Evolutionary conservation across 23 tunicate species (phyloP).

Genomic region (Ciona savignyi): DNA sequence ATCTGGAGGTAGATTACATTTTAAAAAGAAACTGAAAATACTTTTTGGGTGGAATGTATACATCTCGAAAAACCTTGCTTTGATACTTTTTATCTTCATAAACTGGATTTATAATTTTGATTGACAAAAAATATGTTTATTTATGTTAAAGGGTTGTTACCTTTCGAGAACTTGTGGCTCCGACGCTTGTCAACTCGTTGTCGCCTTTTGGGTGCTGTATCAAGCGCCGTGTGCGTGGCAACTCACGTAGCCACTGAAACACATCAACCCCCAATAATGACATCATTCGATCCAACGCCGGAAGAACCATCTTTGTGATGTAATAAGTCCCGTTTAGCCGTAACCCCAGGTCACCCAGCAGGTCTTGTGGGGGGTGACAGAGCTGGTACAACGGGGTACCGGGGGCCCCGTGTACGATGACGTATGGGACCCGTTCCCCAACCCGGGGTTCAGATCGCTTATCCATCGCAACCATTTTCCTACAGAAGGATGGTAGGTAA

Average conservation of each 20-base stretch:
- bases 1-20: background rate
- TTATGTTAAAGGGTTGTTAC: background rate
- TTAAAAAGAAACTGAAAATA: too few relatives aligned
- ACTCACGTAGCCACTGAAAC: constrained; percentile 43
- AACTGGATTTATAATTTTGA: background rate
- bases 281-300: constrained; percentile 72
- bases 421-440: constrained; percentile 87
- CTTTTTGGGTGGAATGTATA: too few relatives aligned
- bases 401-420: constrained; percentile 81
- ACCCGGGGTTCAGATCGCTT: constrained; percentile 60
- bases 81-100: too few relatives aligned
- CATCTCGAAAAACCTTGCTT: too few relatives aligned
- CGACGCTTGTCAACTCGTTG: background rate
- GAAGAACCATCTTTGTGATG: constrained; percentile 83
- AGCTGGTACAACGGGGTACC: constrained; percentile 74
- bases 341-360: constrained; percentile 36
- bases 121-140: background rate
- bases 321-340: constrained; percentile 77
- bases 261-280: constrained; percentile 81
- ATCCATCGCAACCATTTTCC: constrained; percentile 61
- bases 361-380: constrained; percentile 59
- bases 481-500: background rate
- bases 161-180: background rate
- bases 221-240: constrained; percentile 34
- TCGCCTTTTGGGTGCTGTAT: background rate